These are phyloP conservation scores for Rapana venosa DNA, from an alignment of 2,888 invertebrate genomes.

Conservation along the genomic window DNA sequence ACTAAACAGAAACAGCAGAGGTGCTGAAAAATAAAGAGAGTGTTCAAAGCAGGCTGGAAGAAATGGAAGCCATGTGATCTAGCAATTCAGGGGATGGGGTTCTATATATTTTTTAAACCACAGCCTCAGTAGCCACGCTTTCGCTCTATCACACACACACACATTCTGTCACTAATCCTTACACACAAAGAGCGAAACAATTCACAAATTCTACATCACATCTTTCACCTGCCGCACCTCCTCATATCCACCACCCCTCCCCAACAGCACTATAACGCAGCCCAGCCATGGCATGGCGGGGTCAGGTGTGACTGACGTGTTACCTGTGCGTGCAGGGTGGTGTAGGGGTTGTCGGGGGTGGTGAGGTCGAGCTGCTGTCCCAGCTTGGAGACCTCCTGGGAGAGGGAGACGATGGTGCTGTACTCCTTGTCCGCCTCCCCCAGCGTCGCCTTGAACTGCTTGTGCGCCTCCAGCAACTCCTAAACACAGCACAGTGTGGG, in stretches of 20 bases:
- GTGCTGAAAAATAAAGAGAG: too few species aligned
- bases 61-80: too few species aligned
- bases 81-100: too few species aligned
- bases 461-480: conserved; percentile 97
- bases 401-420: conserved; percentile 94
- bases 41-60: too few species aligned
- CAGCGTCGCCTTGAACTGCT: conserved; percentile 96
- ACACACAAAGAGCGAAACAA: background rate
- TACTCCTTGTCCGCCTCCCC: conserved; percentile 99
- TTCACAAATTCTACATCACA: background rate
- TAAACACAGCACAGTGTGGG: conserved; percentile 58
- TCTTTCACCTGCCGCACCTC: background rate
- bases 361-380: conserved; percentile 95
- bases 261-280: background rate
- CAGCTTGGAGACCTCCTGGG: conserved; percentile 95
- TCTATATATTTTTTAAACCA: too few species aligned
- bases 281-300: too few species aligned
- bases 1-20: too few species aligned
- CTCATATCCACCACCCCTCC: background rate
- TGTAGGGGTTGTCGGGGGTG: conserved; percentile 98
- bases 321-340: conserved; percentile 95
- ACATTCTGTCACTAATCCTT: too few species aligned
- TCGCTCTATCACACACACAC: too few species aligned
- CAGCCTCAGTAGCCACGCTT: background rate
- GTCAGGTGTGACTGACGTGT: conserved; percentile 82